These are phyloP conservation scores for Heteronetta atricapilla DNA, from an alignment of 2,113 vertebrate genomes.

Conservation along the genomic window DNA sequence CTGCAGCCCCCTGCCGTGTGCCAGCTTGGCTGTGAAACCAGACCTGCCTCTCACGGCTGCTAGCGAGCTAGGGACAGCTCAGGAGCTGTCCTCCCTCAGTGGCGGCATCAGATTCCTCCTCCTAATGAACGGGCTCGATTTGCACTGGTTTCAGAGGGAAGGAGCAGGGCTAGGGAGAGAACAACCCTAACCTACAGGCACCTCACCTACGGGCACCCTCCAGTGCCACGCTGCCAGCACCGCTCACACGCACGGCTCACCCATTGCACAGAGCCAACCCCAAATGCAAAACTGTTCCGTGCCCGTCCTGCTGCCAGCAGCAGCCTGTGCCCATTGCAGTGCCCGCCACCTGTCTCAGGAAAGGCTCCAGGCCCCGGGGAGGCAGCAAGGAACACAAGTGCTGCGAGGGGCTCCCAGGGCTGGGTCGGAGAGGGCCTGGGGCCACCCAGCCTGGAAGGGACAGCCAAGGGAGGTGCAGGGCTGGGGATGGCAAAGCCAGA, in stretches of 20 bases:
- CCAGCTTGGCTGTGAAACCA: background rate
- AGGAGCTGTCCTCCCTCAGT: background rate
- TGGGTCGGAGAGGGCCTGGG: background rate
- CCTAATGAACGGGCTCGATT: background rate
- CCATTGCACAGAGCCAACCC: background rate
- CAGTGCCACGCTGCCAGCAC: fast-evolving
- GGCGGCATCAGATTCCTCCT: background rate
- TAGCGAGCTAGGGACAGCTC: background rate
- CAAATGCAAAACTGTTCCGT: background rate
- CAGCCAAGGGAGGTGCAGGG: too few species aligned
- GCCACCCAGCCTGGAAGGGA: background rate
- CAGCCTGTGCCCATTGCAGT: background rate
- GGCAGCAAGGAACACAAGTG: background rate
- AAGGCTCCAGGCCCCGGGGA: background rate
- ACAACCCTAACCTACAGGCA: background rate
- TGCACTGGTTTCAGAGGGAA: background rate
- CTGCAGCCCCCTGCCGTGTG: fast-evolving
- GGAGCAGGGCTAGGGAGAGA: background rate
- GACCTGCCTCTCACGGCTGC: background rate
- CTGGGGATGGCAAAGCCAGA: too few species aligned
- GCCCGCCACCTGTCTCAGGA: background rate
- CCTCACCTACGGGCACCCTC: too few species aligned
- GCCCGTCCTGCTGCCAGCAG: background rate
- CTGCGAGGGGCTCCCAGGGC: background rate
- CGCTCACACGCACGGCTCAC: background rate